These are phyloP conservation scores for Luehdorfia chinensis DNA, from an alignment of 1,140 invertebrate genomes.

Conservation along the genomic window DNA sequence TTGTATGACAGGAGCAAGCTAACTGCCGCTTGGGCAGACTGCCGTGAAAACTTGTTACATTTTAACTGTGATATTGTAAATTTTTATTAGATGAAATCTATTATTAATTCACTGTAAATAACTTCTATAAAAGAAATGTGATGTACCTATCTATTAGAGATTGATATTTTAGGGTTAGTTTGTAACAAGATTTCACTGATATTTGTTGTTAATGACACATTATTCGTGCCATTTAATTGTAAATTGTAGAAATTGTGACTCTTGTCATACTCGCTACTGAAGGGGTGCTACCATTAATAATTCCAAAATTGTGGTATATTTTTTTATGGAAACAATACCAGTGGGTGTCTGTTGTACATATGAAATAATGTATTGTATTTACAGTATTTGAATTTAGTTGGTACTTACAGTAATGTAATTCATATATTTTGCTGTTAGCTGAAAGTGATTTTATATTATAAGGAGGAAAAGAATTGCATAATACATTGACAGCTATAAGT, in stretches of 20 bases:
- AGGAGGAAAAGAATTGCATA: slow-evolving; percentile 69
- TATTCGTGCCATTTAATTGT: slow-evolving; percentile 76
- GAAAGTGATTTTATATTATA: slow-evolving; percentile 74
- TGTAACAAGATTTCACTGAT: slow-evolving; percentile 77
- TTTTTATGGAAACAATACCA: slow-evolving; percentile 75
- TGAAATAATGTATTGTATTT: slow-evolving; percentile 71
- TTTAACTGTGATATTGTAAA: slow-evolving; percentile 76
- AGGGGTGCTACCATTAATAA: slow-evolving; percentile 79
- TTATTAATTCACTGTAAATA: slow-evolving; percentile 70
- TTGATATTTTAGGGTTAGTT: slow-evolving; percentile 70
- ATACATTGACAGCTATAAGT: slow-evolving; percentile 70
- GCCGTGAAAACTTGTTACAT: slow-evolving; percentile 75
- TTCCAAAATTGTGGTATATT: slow-evolving; percentile 77
- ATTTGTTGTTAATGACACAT: slow-evolving; percentile 73
- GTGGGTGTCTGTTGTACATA: slow-evolving; percentile 75
- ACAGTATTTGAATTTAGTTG: slow-evolving; percentile 74
- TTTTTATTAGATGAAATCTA: slow-evolving; percentile 74
- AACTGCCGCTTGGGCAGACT: slow-evolving; percentile 51
- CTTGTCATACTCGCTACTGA: slow-evolving; percentile 78
- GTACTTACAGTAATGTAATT: slow-evolving; percentile 72
- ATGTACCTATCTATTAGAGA: slow-evolving; percentile 67
- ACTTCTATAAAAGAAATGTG: slow-evolving; percentile 65
- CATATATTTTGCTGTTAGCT: slow-evolving; percentile 69
- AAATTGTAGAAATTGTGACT: slow-evolving; percentile 75
- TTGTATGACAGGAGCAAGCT: slow-evolving; percentile 78